Base-by-base conservation (phyloP, 2,888 invertebrate genomes). In the Rutpela maculata region DNA sequence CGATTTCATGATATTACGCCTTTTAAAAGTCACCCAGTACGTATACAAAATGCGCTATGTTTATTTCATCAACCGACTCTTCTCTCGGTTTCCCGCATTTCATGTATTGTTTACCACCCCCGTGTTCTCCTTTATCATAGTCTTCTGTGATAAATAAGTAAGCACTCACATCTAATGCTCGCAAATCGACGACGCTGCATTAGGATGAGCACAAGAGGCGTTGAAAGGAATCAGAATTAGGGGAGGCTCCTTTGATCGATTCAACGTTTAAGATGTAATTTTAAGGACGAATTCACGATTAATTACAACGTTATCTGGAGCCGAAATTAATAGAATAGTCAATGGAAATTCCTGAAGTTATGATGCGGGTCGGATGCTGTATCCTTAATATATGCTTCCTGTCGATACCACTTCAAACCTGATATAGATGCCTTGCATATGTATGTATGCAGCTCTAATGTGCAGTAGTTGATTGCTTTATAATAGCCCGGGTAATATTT, bases 61-160 rank as follows among this genome's bases (percentile, higher is more conserved):
- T 70, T 70, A 70, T 70, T 70, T 70, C 70, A 70, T 70, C 70
- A 38, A 70, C n/a, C 11, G 19, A 35, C 59, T 67, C 59, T 19
- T 38, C 59, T 70, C 70, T 70, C 70, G 70, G 62, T 70, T 70
- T 70, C 38, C 75, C 75, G 75, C 75, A 70, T 70, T 70, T 63
- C 68, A 75, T 75, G 75, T 69, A 75, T 75, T 75, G 75, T 75
- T 75, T 70, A 75, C 68, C 55, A 63, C 63, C 59, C 68, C 50
- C 38, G 15, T 10, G 63, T 31, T 56, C 56, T 38, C 63, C 75
- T 75, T 75, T 70, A 69, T 69, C 75, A 75, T 38, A 62, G 75
- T 75, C 75, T 50, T 11, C 55, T 38, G 63, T 72, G 75, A 70
- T 75, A 75, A 75, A 75, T 75, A 75, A 75, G 56, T 75, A 65